These are phyloP conservation scores for Pachyuromys duprasi DNA, from an alignment of 2,797 vertebrate species.

Conservation along the genomic window DNA sequence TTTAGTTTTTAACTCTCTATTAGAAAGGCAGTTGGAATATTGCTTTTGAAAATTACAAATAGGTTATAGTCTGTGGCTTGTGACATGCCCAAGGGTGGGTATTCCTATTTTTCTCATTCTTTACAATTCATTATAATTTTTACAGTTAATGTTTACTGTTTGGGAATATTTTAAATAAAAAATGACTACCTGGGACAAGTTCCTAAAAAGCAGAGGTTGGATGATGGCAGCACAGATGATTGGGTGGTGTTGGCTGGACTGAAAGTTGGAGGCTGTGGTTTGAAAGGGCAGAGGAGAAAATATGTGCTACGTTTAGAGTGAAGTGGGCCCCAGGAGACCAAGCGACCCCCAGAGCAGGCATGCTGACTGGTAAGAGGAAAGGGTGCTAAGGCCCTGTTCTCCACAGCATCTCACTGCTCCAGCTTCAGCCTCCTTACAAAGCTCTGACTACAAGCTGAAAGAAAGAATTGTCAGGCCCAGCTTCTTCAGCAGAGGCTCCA, in stretches of 20 bases:
- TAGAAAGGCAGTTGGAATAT: conserved; percentile 48
- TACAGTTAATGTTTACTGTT: conserved; percentile 32
- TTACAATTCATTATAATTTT: neutral
- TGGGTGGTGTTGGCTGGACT: neutral
- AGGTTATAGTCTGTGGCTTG: neutral
- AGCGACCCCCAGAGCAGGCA: neutral
- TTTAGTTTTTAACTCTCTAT: conserved; percentile 59
- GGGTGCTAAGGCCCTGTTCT: conserved; percentile 70
- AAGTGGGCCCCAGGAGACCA: neutral
- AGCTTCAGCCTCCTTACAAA: conserved; percentile 72
- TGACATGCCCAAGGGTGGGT: neutral
- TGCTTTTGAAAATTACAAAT: conserved; percentile 64
- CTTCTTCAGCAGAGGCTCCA: no score
- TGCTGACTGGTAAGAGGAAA: conserved; percentile 53
- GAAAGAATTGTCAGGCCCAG: neutral
- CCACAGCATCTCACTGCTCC: neutral
- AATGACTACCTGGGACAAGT: neutral
- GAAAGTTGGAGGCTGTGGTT: neutral
- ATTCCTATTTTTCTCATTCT: neutral
- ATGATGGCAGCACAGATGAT: neutral
- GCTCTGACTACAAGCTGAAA: conserved; percentile 62
- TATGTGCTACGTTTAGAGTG: neutral
- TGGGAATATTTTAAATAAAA: conserved; percentile 56
- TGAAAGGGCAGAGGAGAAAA: neutral
- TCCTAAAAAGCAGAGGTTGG: neutral